A percentile compares a stretch with the other conserved stretches of the same genome.
phyloP scores from a whole-genome alignment of 2,888 invertebrate genomes.

The Euproctis similis region DNA sequence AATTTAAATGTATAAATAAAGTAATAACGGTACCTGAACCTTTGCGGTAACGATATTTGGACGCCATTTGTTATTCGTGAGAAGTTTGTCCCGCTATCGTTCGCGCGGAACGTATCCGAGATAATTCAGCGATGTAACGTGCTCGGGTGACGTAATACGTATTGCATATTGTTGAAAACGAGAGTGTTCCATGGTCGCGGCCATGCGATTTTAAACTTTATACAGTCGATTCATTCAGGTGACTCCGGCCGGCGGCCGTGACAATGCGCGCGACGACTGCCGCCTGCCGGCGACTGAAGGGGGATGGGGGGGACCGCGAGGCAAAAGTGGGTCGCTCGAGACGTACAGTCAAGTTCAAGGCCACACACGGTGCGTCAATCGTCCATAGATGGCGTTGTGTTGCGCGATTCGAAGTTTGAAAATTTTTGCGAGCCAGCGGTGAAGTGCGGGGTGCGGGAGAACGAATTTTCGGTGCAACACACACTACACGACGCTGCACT shows the following conservation, averaged over 20 bases:
- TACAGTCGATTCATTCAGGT: constrained; percentile 56
- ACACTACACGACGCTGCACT: constrained; percentile 68
- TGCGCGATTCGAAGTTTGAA: constrained; percentile 59
- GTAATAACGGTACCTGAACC: constrained; percentile 12
- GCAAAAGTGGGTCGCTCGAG: constrained; percentile 67
- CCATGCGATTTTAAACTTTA: constrained; percentile 53
- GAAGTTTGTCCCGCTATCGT: constrained; percentile 24
- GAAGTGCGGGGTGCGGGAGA: constrained; percentile 57
- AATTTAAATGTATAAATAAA: too few species aligned
- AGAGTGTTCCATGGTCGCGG: constrained; percentile 40
- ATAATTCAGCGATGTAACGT: constrained; percentile 44
- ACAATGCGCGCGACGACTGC: constrained; percentile 47
- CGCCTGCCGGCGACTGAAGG: constrained; percentile 33
- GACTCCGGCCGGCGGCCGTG: constrained; percentile 52
- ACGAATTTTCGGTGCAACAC: constrained; percentile 70
- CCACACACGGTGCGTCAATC: constrained; percentile 50
- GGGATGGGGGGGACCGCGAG: constrained; percentile 25
- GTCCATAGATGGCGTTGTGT: constrained; percentile 71
- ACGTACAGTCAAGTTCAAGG: constrained; percentile 72
- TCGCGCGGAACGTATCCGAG: constrained; percentile 27
- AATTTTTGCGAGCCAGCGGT: constrained; percentile 60
- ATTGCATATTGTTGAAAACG: constrained; percentile 55
- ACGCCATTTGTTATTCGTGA: too few species aligned
- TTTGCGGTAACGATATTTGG: constrained; percentile 14
- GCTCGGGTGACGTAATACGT: constrained; percentile 47